Evolutionary conservation across 2,888 invertebrate species (phyloP).

Genomic region (Megaustenia siamemsis): DNA sequence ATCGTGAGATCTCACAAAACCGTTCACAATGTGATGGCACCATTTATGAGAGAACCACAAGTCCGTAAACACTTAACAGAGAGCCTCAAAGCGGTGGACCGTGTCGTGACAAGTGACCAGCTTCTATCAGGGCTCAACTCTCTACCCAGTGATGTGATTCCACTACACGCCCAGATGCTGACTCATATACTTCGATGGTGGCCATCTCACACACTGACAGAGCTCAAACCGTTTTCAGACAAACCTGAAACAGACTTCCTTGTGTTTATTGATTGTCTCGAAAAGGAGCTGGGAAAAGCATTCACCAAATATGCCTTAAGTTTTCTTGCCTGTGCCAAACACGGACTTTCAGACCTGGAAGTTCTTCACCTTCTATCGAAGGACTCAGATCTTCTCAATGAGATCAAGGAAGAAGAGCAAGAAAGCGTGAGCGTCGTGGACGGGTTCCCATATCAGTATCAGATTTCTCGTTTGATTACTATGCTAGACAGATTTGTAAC

Average conservation of each 20-base stretch:
- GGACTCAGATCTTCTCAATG: constrained; percentile 55
- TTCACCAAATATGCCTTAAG: constrained; percentile 57
- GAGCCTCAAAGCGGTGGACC: constrained; percentile 26
- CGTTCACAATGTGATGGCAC: constrained; percentile 17
- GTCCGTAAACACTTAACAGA: constrained; percentile 31
- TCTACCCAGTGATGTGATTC: constrained; percentile 44
- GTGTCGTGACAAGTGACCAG: constrained; percentile 56
- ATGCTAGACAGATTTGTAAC: constrained; percentile 53
- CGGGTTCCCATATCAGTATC: constrained; percentile 59
- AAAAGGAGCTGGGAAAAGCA: constrained; percentile 53
- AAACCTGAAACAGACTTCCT: constrained; percentile 50
- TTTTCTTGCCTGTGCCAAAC: constrained; percentile 53
- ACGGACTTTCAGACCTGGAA: constrained; percentile 58
- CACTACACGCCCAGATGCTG: constrained; percentile 49
- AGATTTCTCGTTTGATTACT: constrained; percentile 54
- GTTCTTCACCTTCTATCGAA: constrained; percentile 56
- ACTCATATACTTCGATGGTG: constrained; percentile 52
- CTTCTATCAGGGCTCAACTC: constrained; percentile 39
- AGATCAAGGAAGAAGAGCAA: constrained; percentile 53
- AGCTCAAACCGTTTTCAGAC: constrained; percentile 36
- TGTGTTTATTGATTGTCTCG: constrained; percentile 51
- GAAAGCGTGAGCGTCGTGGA: constrained; percentile 58
- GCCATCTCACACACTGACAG: constrained; percentile 57
- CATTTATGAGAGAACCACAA: constrained; percentile 10
- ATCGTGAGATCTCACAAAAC: constrained; percentile 43